Evolutionary conservation across 2,113 vertebrate species (phyloP).

Genomic region (Halichoerus grypus): DNA sequence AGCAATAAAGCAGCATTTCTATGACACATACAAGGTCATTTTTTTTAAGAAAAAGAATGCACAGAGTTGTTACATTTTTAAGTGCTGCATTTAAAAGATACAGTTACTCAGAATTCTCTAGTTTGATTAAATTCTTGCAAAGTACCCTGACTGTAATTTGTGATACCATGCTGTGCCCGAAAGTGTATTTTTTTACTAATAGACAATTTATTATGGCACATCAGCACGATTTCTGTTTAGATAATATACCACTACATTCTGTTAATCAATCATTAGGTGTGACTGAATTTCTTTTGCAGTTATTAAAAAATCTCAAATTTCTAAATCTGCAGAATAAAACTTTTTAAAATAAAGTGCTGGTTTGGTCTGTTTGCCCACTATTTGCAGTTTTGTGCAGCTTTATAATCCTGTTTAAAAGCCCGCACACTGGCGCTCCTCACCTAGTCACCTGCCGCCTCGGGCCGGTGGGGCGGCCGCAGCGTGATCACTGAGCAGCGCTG

Average conservation of each 20-base stretch:
- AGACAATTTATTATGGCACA: slow-evolving; percentile 99
- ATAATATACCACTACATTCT: slow-evolving; percentile 97
- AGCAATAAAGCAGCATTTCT: slow-evolving; percentile 99
- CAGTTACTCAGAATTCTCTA: slow-evolving; percentile 93
- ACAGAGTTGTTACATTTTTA: slow-evolving; percentile 96
- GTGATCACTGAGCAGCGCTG: accelerated
- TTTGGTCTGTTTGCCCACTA: slow-evolving; percentile 62
- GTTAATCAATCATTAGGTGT: slow-evolving; percentile 95
- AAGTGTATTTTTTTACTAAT: slow-evolving; percentile 99
- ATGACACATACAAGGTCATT: slow-evolving; percentile 95
- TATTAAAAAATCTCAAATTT: slow-evolving; percentile 95
- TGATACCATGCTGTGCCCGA: slow-evolving; percentile 99
- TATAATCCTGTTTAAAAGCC: background rate
- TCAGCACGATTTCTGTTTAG: slow-evolving; percentile 96
- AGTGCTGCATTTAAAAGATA: slow-evolving; percentile 96
- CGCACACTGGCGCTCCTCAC: accelerated
- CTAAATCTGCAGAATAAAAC: slow-evolving; percentile 99
- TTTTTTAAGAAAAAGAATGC: slow-evolving; percentile 93
- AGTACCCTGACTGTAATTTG: slow-evolving; percentile 97
- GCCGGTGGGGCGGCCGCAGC: accelerated
- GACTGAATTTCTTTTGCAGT: slow-evolving; percentile 94
- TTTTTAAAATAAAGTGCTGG: slow-evolving; percentile 95
- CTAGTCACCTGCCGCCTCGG: accelerated
- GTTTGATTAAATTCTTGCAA: slow-evolving; percentile 94
- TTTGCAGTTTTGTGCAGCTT: background rate